These are phyloP conservation scores for Paracanthobrama guichenoti DNA, from an alignment of 2,113 vertebrate species.

Conservation along the genomic window DNA sequence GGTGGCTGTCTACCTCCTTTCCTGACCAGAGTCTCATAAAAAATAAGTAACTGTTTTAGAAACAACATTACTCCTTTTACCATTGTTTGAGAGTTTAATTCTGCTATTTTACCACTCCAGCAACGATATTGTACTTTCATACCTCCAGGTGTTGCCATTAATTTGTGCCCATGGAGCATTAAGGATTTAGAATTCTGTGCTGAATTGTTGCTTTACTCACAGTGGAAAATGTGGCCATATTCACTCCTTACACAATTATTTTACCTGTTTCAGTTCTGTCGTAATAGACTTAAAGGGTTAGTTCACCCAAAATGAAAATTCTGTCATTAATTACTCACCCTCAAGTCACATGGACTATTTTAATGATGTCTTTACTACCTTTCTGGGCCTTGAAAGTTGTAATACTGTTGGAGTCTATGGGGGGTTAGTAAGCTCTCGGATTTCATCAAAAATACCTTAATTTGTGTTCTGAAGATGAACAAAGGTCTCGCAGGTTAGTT, in stretches of 20 bases:
- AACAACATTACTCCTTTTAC: constrained; percentile 39
- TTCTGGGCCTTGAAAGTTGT: no score
- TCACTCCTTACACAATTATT: not conserved
- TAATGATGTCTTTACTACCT: no score
- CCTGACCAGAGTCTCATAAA: not conserved
- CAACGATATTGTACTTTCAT: constrained; percentile 46
- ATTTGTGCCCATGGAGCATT: constrained; percentile 58
- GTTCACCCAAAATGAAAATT: no score
- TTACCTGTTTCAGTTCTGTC: not conserved
- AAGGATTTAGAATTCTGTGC: constrained; percentile 46
- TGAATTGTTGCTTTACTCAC: constrained; percentile 37
- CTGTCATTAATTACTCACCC: no score
- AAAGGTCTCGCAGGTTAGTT: no score
- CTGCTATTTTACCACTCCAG: constrained; percentile 57
- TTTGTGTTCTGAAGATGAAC: no score
- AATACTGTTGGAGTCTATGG: no score
- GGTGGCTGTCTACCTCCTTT: not conserved
- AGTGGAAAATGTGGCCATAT: constrained; percentile 8
- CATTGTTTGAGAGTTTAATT: constrained; percentile 44
- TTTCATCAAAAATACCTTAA: no score
- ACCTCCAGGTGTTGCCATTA: constrained; percentile 60
- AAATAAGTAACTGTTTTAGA: not conserved
- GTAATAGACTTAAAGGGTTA: not conserved
- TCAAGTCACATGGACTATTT: no score
- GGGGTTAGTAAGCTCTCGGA: no score